phyloP scores from a whole-genome alignment of 37 sponge, comb jelly and placozoan genomes.

The Geodia barretti region DNA sequence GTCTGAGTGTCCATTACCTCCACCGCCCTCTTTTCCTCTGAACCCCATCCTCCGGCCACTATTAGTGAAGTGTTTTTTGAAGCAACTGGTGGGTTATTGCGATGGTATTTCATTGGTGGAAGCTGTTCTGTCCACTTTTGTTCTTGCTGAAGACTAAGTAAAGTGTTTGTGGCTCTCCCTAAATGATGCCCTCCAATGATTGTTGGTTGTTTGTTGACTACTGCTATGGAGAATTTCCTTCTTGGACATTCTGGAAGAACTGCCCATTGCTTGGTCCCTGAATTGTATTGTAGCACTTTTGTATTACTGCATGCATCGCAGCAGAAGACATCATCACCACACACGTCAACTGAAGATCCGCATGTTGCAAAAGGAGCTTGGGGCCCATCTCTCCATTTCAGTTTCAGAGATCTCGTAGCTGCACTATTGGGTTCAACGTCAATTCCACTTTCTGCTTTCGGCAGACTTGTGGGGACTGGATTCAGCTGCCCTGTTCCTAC shows the following conservation, averaged over 20 bases:
- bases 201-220: constrained; percentile 5
- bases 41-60: not conserved
- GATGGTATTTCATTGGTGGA: not conserved
- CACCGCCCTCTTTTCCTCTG: not conserved
- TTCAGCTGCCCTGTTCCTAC: too few relatives aligned
- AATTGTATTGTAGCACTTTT: not conserved
- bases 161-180: not conserved
- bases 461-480: too few relatives aligned
- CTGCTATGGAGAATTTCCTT: not conserved
- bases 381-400: constrained; percentile 4
- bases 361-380: not conserved
- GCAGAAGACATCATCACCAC: not conserved
- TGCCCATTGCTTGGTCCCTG: not conserved
- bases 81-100: not conserved
- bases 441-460: too few relatives aligned
- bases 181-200: constrained; percentile 7
- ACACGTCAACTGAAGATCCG: not conserved
- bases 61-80: not conserved
- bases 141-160: not conserved
- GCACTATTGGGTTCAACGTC: too few relatives aligned
- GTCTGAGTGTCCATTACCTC: constrained; percentile 18
- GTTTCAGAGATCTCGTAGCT: not conserved
- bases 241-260: constrained; percentile 11
- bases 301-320: too few relatives aligned
- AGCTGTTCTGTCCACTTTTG: constrained; percentile 7